Evolutionary conservation across 2,888 invertebrate species (phyloP), one percentile per base, ranked within the genome.

Genomic region (Liposcelis brunnea): DNA sequence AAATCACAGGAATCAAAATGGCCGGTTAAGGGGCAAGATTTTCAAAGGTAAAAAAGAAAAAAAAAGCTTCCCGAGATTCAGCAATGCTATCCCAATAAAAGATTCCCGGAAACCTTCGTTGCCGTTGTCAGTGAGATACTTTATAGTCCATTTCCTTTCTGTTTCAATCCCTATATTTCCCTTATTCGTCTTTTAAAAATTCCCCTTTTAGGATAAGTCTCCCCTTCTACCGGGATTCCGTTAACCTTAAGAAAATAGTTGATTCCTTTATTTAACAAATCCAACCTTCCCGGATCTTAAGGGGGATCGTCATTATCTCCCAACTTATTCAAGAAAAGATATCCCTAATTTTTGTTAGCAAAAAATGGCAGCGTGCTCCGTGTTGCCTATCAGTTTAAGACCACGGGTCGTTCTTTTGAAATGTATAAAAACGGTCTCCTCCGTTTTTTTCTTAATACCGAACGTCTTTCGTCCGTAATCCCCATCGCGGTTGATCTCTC

Each of bases 251-350:
- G 16, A 35, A 35, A 35, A 4, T 35, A 4, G 6, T 4, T 16
- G 5, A 4, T 35, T 10, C 35, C 14, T 35, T 35, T 16, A 15
- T 35, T 16, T 35, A 14, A 35, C 35, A 26, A 26, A 26, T 26
- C 26, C 8, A 8, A 26, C 26, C 8, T 26, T 4, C 5, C 5
- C 8, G 4, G 26, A 6, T 26, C 8, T 8, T 26, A 26, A 26
- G 26, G 26, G 5, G 5, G 26, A 8, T 19, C 11, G 6, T 40
- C 19, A 19, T 40, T 40, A 40, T 18, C 16, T 40, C 19, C n/a
- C 40, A 40, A 21, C 40, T 40, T 40, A 40, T 40, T 40, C 19
- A 40, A 40, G 40, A 40, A 26, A 40, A 40, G 40, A 40, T 40
- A 40, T 40, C 40, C 40, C 21, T 40, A 40, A 40, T 40, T 40